phyloP scores from a whole-genome alignment of 2,888 invertebrate species.

The Standfussiana lucernea region DNA sequence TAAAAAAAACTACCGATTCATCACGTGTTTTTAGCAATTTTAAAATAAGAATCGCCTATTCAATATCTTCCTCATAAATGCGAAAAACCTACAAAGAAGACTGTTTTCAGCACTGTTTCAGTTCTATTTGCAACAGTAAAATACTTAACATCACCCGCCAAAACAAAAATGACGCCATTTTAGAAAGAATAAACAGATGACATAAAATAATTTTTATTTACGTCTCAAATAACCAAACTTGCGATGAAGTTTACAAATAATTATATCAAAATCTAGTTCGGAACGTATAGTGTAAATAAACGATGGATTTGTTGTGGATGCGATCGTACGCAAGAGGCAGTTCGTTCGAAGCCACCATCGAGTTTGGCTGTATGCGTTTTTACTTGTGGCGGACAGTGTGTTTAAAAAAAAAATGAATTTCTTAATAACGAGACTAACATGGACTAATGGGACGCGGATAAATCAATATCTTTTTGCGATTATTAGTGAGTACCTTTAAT shows the following conservation, averaged over 20 bases:
- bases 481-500: slow-evolving; percentile 80
- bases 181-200: slow-evolving; percentile 8
- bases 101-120: not conserved
- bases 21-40: not conserved
- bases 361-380: slow-evolving; percentile 71
- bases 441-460: slow-evolving; percentile 84
- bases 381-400: slow-evolving; percentile 60
- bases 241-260: slow-evolving; percentile 53
- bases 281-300: slow-evolving; percentile 63
- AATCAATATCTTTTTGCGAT: slow-evolving; percentile 87
- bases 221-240: slow-evolving; percentile 27
- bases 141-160: not conserved
- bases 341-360: slow-evolving; percentile 75
- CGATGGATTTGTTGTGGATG: slow-evolving; percentile 68
- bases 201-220: slow-evolving; percentile 8
- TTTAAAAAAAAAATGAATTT: slow-evolving; percentile 80
- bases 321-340: slow-evolving; percentile 64
- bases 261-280: slow-evolving; percentile 52
- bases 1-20: not conserved
- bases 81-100: not conserved
- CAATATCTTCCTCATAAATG: not conserved
- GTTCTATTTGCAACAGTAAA: not conserved
- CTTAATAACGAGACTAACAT: slow-evolving; percentile 82
- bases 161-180: slow-evolving; percentile 15
- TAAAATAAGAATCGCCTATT: not conserved